A percentile compares a stretch with the other conserved stretches of the same genome.
Evolutionary conservation across 2,113 vertebrate species (phyloP).

Genomic region (Trematomus loennbergii): DNA sequence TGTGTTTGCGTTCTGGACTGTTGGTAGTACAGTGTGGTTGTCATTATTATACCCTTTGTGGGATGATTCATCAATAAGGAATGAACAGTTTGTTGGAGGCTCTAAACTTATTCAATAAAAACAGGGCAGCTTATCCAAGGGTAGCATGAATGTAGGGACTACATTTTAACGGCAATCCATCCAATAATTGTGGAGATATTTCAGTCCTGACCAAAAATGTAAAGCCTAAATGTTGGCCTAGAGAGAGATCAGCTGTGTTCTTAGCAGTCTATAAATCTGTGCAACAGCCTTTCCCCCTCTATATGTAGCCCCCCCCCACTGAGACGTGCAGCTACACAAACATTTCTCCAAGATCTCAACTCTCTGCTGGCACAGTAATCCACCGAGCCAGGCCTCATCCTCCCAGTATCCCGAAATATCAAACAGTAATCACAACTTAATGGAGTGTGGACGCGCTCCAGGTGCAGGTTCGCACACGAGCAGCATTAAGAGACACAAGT

Average conservation of each 20-base stretch:
- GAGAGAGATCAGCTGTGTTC: background rate
- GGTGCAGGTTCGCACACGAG: slow-evolving; percentile 42
- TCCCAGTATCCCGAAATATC: slow-evolving; percentile 22
- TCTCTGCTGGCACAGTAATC: background rate
- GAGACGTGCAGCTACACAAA: background rate
- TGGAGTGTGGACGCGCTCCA: slow-evolving; percentile 11
- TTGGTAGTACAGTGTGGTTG: too few species aligned
- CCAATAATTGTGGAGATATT: background rate
- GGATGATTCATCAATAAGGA: background rate
- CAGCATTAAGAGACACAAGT: slow-evolving; percentile 25
- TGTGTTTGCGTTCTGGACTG: too few species aligned
- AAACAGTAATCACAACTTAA: slow-evolving; percentile 9
- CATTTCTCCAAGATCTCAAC: background rate
- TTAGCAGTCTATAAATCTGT: background rate
- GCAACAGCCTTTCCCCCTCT: background rate
- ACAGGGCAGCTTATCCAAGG: background rate
- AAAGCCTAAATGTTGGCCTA: background rate
- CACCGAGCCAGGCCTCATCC: slow-evolving; percentile 12
- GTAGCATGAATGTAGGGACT: background rate
- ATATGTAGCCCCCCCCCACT: background rate
- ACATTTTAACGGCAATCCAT: background rate
- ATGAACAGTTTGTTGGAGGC: too few species aligned
- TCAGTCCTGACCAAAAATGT: background rate
- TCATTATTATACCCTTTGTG: background rate
- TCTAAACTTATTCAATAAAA: background rate